Conservation (phyloP, 2,113 vertebrate genomes). For the Rhineura floridana region DNA sequence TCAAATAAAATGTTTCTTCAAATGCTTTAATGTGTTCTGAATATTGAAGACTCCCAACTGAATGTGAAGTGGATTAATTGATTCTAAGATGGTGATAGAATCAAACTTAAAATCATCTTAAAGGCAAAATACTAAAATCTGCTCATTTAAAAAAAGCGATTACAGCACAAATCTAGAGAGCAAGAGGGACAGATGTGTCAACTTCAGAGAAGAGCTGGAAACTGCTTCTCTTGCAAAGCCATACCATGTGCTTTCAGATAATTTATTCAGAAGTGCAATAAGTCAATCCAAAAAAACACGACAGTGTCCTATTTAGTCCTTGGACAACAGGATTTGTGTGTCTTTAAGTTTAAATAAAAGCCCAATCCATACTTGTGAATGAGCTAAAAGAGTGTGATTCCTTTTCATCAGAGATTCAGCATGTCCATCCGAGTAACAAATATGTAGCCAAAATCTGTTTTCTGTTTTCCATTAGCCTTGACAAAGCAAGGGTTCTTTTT, state of each 20-base stretch:
- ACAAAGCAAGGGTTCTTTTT: conserved; percentile 42
- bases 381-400: conserved; percentile 59
- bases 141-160: conserved; percentile 39
- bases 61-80: conserved; percentile 50
- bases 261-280: conserved; percentile 51
- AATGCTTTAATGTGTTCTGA: not conserved
- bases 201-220: conserved; percentile 16
- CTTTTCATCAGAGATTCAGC: conserved; percentile 69
- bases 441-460: conserved; percentile 56
- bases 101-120: conserved; percentile 44
- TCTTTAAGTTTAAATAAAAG: conserved; percentile 71
- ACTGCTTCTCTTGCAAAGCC: conserved; percentile 18
- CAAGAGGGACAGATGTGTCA: conserved; percentile 15
- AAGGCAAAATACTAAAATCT: conserved; percentile 17
- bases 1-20: conserved; percentile 23
- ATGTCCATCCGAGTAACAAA: conserved; percentile 51
- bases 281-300: conserved; percentile 60
- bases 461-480: conserved; percentile 54
- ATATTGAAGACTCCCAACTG: conserved; percentile 21
- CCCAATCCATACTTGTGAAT: conserved; percentile 71
- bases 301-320: conserved; percentile 45
- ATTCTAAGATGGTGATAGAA: conserved; percentile 32
- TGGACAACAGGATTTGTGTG: conserved; percentile 58
- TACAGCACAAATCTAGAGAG: conserved; percentile 11
- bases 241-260: conserved; percentile 56